Evolutionary conservation across 2,888 invertebrate genomes (phyloP).

Genomic region (Taenaris catops): DNA sequence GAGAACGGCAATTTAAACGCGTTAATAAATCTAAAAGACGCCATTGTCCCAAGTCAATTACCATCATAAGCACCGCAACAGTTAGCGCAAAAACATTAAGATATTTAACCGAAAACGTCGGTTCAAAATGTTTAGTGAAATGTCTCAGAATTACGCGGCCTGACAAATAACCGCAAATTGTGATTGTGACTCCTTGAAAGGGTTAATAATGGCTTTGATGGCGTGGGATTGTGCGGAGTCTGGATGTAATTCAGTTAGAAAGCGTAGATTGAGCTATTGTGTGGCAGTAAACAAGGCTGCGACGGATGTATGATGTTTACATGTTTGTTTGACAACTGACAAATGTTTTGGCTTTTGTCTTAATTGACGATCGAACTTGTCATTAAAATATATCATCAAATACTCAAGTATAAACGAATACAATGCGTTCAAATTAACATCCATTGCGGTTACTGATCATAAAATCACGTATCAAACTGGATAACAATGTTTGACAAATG

Average conservation of each 20-base stretch:
- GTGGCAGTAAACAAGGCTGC: slow-evolving; percentile 26
- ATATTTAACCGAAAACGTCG: slow-evolving; percentile 48
- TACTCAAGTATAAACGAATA: no score
- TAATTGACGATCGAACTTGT: no score
- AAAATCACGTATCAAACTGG: no score
- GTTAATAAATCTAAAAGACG: slow-evolving; percentile 28
- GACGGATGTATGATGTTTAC: slow-evolving; percentile 13
- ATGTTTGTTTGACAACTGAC: slow-evolving; percentile 7
- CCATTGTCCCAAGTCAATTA: slow-evolving; percentile 41
- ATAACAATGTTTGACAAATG: no score
- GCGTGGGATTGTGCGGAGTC: slow-evolving; percentile 56
- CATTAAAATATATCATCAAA: no score
- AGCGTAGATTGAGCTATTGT: slow-evolving; percentile 73
- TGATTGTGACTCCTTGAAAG: slow-evolving; percentile 70
- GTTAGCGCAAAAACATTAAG: slow-evolving; percentile 45
- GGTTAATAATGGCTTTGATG: slow-evolving; percentile 65
- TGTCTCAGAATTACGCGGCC: slow-evolving; percentile 44
- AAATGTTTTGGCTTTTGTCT: no score
- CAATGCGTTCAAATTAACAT: no score
- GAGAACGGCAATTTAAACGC: slow-evolving; percentile 23
- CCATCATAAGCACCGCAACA: slow-evolving; percentile 42
- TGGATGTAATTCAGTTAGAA: slow-evolving; percentile 61
- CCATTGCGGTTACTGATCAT: no score
- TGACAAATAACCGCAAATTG: slow-evolving; percentile 75
- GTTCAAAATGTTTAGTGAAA: slow-evolving; percentile 38